These are phyloP conservation scores for Argentina silus DNA, from an alignment of 2,797 vertebrate genomes.

Conservation along the genomic window DNA sequence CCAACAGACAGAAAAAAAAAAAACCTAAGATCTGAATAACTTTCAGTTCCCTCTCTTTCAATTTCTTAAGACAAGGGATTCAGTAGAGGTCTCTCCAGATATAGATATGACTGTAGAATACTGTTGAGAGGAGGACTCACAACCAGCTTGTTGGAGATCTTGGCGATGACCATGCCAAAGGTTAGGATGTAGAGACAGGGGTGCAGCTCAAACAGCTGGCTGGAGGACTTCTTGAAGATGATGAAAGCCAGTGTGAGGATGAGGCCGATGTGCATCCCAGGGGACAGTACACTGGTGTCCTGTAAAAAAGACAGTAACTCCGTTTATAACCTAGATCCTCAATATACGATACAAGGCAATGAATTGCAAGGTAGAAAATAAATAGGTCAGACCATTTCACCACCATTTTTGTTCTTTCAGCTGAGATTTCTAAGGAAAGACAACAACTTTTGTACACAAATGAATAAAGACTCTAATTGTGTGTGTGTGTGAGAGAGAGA, in stretches of 20 bases:
- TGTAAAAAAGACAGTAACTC: slow-evolving; percentile 51
- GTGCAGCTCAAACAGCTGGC: slow-evolving; percentile 89
- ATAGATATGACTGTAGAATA: neutral
- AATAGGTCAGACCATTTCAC: too few species aligned
- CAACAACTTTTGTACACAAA: neutral
- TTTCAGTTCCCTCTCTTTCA: too few species aligned
- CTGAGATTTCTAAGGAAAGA: too few species aligned
- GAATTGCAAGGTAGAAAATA: neutral
- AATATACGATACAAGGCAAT: neutral
- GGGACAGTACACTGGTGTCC: slow-evolving; percentile 96
- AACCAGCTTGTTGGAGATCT: slow-evolving; percentile 97
- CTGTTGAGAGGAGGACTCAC: slow-evolving; percentile 69
- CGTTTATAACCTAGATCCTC: neutral
- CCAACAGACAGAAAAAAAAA: neutral
- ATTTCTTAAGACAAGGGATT: neutral
- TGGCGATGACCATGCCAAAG: slow-evolving; percentile 92
- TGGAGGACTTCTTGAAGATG: slow-evolving; percentile 96
- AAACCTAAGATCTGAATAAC: too few species aligned
- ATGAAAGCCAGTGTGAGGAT: slow-evolving; percentile 89
- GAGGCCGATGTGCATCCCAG: slow-evolving; percentile 91
- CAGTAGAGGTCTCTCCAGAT: neutral
- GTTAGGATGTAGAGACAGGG: slow-evolving; percentile 92
- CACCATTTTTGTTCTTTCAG: too few species aligned
- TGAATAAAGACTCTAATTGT: too few species aligned
- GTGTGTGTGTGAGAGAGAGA: too few species aligned